Percentiles rank a stretch among this genome's conserved stretches.
Evolutionary conservation across 1,140 invertebrate species (phyloP).

Genomic region (Daktulosphaira vitifoliae): DNA sequence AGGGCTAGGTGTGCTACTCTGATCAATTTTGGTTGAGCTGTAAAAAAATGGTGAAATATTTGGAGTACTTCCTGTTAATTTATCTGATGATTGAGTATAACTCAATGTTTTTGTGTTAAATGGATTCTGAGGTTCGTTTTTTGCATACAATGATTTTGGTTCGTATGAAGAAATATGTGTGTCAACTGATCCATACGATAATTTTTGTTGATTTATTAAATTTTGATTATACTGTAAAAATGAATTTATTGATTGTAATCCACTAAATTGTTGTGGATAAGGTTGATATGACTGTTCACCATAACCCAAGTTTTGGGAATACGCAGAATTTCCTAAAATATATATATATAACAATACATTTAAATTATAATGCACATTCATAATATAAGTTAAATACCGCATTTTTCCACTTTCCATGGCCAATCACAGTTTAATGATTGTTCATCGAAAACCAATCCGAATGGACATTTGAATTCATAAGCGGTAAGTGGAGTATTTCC

Average conservation of each 20-base stretch:
- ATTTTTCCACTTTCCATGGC: constrained; percentile 67
- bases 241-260: background rate
- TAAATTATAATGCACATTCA: background rate
- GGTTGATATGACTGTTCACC: constrained; percentile 14
- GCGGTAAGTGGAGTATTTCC: constrained; percentile 49
- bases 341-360: background rate
- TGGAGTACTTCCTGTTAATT: background rate
- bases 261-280: background rate
- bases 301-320: background rate
- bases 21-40: background rate
- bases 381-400: constrained; percentile 43
- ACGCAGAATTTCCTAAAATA: background rate
- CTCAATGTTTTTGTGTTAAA: background rate
- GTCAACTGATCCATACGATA: background rate
- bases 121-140: background rate
- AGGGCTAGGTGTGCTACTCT: too few relatives aligned
- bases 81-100: too few relatives aligned
- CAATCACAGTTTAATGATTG: constrained; percentile 64
- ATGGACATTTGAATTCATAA: constrained; percentile 76
- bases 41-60: background rate
- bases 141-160: background rate
- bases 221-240: background rate
- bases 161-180: background rate
- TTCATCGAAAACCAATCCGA: constrained; percentile 70
- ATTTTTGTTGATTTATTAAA: background rate